A percentile compares a stretch with the other conserved stretches of the same genome.
Evolutionary conservation across 2,113 vertebrate species (phyloP).

Genomic region (Caranx ignobilis): DNA sequence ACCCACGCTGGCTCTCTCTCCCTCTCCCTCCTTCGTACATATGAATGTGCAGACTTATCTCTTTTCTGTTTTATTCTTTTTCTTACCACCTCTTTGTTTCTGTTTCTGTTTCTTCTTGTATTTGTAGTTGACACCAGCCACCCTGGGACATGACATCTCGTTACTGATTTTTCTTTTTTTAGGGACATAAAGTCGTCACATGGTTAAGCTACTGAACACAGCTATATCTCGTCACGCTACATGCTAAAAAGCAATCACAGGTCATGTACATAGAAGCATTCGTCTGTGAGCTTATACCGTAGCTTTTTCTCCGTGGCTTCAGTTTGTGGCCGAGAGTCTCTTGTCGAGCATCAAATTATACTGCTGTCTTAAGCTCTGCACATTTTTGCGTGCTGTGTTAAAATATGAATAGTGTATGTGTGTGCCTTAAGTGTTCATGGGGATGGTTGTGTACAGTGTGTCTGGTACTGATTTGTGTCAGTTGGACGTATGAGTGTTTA

Average conservation of each 20-base stretch:
- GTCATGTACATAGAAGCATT: conserved; percentile 42
- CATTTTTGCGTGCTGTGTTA: conserved; percentile 55
- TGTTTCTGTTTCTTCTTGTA: conserved; percentile 38
- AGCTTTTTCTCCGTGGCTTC: conserved; percentile 26
- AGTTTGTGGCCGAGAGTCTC: conserved; percentile 24
- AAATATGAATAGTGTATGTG: conserved; percentile 59
- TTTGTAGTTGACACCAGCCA: conserved; percentile 32
- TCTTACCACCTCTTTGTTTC: conserved; percentile 11
- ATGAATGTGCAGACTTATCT: conserved; percentile 22
- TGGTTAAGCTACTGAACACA: conserved; percentile 35
- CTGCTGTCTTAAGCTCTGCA: conserved; percentile 70
- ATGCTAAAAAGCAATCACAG: conserved; percentile 41
- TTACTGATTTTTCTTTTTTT: conserved; percentile 21
- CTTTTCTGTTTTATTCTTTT: conserved; percentile 24
- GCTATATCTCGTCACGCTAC: conserved; percentile 42
- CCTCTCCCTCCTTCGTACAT: conserved; percentile 29
- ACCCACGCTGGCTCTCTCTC: conserved; percentile 51
- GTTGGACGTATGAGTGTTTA: conserved; percentile 40
- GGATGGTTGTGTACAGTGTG: conserved; percentile 54
- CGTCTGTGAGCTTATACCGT: conserved; percentile 49
- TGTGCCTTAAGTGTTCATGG: conserved; percentile 69
- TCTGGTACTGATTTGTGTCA: conserved; percentile 34
- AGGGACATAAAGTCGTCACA: conserved; percentile 30
- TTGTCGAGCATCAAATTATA: conserved; percentile 37
- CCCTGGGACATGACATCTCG: conserved; percentile 16